Conservation (phyloP, 2,113 vertebrate genomes). For the Dermatemys mawii region DNA sequence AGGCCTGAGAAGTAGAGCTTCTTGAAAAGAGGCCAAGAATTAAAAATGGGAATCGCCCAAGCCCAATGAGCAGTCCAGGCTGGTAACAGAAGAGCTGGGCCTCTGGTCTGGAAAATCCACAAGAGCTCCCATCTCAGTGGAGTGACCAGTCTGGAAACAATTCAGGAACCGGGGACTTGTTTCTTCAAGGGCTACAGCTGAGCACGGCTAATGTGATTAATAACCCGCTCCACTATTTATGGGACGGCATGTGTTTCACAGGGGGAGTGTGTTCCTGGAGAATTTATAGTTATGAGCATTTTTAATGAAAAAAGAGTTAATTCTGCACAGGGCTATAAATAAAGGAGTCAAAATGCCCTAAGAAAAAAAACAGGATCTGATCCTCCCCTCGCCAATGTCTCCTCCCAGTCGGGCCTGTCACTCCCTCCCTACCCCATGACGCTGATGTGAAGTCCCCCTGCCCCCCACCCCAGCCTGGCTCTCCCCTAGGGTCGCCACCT, state of each 20-base stretch:
- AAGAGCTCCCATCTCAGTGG: not conserved
- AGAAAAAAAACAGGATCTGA: not conserved
- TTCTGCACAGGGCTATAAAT: not conserved
- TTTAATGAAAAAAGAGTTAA: not conserved
- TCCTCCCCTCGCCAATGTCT: not conserved
- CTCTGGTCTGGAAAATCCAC: not conserved
- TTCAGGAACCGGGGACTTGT: not conserved
- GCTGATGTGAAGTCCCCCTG: not conserved
- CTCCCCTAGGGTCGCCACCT: not conserved
- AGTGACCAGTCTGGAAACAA: not conserved
- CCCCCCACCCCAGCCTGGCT: not conserved
- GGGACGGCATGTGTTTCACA: not conserved
- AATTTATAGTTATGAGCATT: not conserved
- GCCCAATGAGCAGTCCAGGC: not conserved
- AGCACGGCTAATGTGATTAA: not conserved
- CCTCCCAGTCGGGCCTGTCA: not conserved
- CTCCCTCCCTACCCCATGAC: not conserved
- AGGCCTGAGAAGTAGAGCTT: not conserved
- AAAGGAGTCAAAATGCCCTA: not conserved
- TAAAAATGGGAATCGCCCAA: not conserved
- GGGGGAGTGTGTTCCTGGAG: not conserved
- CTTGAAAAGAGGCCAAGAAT: not conserved
- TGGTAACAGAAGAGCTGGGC: not conserved
- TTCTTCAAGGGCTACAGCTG: not conserved
- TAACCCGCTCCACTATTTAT: not conserved